A percentile compares a stretch with the other conserved stretches of the same genome.
phyloP scores from a whole-genome alignment of 2,888 invertebrate genomes.

The Leptopterna dolabrata region DNA sequence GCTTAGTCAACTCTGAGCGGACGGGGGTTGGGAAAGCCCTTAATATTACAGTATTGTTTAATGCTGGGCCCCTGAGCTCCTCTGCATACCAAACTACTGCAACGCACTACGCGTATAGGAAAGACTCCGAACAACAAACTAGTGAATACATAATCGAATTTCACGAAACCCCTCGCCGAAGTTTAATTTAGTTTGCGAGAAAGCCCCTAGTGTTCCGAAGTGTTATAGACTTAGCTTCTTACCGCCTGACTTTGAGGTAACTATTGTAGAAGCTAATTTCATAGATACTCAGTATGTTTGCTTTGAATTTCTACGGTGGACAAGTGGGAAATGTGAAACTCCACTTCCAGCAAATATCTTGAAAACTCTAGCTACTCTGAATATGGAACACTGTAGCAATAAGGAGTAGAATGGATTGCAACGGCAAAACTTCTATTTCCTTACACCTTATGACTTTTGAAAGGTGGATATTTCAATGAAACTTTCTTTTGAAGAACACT shows the following conservation, averaged over 20 bases:
- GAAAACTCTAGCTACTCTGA: too few species aligned
- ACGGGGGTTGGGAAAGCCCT: neutral
- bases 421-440: too few species aligned
- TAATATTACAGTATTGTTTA: constrained; percentile 55
- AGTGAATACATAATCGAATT: neutral
- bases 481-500: too few species aligned
- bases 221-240: neutral
- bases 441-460: too few species aligned
- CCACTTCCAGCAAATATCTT: too few species aligned
- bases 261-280: neutral
- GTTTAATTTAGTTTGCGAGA: neutral
- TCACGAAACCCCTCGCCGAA: neutral
- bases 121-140: constrained; percentile 24
- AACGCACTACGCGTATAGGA: constrained; percentile 12
- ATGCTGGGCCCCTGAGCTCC: constrained; percentile 14
- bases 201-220: neutral
- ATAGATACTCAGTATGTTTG: neutral
- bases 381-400: too few species aligned
- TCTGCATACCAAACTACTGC: constrained; percentile 22
- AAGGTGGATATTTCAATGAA: too few species aligned
- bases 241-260: neutral
- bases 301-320: too few species aligned
- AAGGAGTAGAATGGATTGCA: too few species aligned
- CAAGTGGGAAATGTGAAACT: too few species aligned
- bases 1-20: constrained; percentile 49